Base-by-base conservation (phyloP, 2,888 invertebrate species). In the Hydroisotoma schaefferi region DNA sequence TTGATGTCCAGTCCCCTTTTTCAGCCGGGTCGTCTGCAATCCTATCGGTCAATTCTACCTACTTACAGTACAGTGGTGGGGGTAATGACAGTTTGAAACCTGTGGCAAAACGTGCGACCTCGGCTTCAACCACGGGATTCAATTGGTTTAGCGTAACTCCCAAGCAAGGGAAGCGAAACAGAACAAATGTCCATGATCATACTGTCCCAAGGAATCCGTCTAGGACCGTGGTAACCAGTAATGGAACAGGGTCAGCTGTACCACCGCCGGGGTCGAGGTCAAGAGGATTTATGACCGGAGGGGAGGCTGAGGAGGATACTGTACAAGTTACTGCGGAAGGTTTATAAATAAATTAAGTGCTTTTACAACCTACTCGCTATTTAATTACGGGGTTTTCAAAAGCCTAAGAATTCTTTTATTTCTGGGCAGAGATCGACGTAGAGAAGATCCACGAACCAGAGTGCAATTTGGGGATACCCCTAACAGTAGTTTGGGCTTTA, bases 401-500 rank as follows among this genome's bases (percentile, higher is more conserved):
- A n/a, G n/a, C 33, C 33, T 33, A 15, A 33, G 8, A 10, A 10
- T 33, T 33, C 33, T 33, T 33, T 8, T 10, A 10, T 33, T 33
- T 47, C 6, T 20, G 6, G 25, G 47, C 8, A 18, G 25, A 49
- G 6, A 28, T 27, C 26, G 23, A 5, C 12, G 46, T 46, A 20
- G 26, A 22, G 4, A 20, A 22, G 25, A 26, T 22, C 15, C 12
- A 27, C 6, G 15, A 27, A 2, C 22, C 3, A 22, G 20, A 29
- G 18, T 61, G 60, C 46, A 22, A 47, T 1, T 27, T 58, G 8
- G 28, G 28, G 8, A 20, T 47, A 12, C 3, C 22, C 1, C 26
- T 69, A 18, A 65, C 61, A 20, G 59, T 65, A 2, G 54, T 71
- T 12, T 72, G 73, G 68, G 48, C 59, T 38, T 53, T 72, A 26